phyloP scores from a whole-genome alignment of 2,888 invertebrate species.

The Ceramica pisi region DNA sequence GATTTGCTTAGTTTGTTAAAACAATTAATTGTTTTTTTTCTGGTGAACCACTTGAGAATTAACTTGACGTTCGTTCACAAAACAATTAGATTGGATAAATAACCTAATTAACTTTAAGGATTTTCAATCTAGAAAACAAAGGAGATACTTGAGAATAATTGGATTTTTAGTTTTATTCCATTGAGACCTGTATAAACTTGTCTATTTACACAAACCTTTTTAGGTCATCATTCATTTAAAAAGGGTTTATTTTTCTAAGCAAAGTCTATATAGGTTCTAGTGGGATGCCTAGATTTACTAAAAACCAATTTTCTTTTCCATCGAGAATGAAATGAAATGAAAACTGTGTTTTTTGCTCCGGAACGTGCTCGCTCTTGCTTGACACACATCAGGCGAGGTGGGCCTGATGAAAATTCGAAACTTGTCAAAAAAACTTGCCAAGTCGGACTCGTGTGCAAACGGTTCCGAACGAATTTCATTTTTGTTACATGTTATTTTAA shows the following conservation, averaged over 20 bases:
- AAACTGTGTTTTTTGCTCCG: background rate
- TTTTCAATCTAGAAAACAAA: constrained; percentile 33
- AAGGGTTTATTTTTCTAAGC: constrained; percentile 19
- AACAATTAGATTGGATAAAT: constrained; percentile 49
- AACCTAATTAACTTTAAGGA: constrained; percentile 48
- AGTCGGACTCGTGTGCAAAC: too few relatives aligned
- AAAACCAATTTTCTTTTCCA: background rate
- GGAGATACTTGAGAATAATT: constrained; percentile 23
- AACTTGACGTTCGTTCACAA: constrained; percentile 24
- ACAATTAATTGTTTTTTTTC: constrained; percentile 41
- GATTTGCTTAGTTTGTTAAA: constrained; percentile 27
- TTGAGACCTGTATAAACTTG: background rate
- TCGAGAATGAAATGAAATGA: background rate
- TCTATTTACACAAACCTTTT: background rate
- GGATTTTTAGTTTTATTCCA: constrained; percentile 8
- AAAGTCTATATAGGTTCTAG: constrained; percentile 6
- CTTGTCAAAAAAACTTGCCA: background rate
- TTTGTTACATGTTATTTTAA: too few relatives aligned
- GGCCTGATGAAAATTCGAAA: background rate
- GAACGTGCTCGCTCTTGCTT: background rate
- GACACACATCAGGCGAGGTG: too few relatives aligned
- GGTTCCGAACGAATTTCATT: too few relatives aligned
- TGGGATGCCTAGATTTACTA: background rate
- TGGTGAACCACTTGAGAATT: constrained; percentile 26
- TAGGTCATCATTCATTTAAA: constrained; percentile 4